Evolutionary conservation across 2,113 vertebrate genomes (phyloP).

Genomic region (Heloderma charlesbogerti): DNA sequence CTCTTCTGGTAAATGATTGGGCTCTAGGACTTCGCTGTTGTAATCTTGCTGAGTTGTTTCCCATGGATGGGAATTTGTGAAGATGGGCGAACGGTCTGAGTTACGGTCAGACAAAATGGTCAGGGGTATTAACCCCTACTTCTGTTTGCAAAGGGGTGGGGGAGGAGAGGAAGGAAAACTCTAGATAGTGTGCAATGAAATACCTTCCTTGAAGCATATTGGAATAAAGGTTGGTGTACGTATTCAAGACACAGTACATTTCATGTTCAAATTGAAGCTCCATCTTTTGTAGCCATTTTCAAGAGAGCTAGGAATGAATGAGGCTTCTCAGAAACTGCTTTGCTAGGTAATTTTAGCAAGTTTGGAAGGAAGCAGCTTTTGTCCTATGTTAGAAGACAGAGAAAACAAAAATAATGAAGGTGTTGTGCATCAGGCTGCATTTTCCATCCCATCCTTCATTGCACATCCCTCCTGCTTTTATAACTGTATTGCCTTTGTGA

Average conservation of each 20-base stretch:
- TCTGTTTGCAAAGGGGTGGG: neutral
- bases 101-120: too few relatives aligned
- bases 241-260: neutral
- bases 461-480: neutral
- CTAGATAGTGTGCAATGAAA: neutral
- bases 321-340: neutral
- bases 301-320: neutral
- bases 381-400: neutral
- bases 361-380: neutral
- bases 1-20: neutral
- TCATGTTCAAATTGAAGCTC: neutral
- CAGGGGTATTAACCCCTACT: neutral
- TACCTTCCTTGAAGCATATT: neutral
- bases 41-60: neutral
- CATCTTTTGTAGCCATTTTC: neutral
- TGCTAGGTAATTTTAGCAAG: neutral
- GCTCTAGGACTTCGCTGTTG: neutral
- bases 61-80: neutral
- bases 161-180: neutral
- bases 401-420: constrained; percentile 1
- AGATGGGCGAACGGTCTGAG: too few relatives aligned
- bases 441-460: constrained; percentile 19
- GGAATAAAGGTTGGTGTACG: neutral
- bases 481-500: constrained; percentile 15
- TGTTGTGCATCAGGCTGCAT: constrained; percentile 35